Conservation (phyloP, 2,113 vertebrate species). For the Actinemys pallida region DNA sequence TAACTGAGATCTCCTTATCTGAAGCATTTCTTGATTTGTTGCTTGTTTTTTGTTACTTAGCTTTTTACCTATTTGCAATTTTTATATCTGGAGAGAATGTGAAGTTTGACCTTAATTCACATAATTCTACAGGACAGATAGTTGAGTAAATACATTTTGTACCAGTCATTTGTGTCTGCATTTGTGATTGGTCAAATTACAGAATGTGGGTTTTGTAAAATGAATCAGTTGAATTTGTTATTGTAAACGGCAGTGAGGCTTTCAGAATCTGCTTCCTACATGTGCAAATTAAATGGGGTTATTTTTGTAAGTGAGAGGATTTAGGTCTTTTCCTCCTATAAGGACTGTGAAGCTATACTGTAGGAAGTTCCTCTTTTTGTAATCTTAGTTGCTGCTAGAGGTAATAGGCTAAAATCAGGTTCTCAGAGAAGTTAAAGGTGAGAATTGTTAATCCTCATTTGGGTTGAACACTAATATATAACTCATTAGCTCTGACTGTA, state of each 20-base stretch:
- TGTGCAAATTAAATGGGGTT: neutral
- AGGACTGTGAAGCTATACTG: neutral
- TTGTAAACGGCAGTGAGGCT: neutral
- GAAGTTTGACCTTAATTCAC: too few species aligned
- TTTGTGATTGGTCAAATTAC: neutral
- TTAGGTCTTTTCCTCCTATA: neutral
- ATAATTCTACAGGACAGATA: neutral
- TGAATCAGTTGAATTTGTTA: neutral
- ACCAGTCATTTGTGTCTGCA: neutral
- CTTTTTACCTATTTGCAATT: too few species aligned
- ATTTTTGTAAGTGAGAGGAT: neutral
- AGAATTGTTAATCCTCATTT: neutral
- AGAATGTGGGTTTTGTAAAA: neutral
- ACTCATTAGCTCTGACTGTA: neutral
- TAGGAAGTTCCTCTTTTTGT: neutral
- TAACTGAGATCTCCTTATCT: too few species aligned
- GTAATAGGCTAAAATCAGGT: neutral
- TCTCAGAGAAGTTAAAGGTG: neutral
- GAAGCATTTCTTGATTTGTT: too few species aligned
- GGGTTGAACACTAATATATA: fast-evolving
- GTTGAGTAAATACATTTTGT: neutral
- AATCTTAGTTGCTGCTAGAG: neutral
- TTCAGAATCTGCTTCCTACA: fast-evolving
- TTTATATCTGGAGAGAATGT: too few species aligned
- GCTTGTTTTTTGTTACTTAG: too few species aligned